Conservation (phyloP, 53 echinoderm and acorn worm genomes). For the Henricia sp. region DNA sequence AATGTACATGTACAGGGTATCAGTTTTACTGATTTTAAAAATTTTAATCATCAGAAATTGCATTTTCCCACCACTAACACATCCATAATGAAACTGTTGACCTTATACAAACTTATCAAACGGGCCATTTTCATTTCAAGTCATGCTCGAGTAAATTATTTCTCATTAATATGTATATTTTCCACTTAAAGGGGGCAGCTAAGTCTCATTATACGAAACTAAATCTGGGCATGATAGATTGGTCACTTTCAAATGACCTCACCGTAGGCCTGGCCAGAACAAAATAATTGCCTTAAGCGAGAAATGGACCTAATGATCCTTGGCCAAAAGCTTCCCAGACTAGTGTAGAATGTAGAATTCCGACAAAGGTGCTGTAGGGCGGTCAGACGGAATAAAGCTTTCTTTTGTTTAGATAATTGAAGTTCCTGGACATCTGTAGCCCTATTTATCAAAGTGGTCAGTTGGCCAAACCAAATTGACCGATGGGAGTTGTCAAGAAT, state of each 20-base stretch:
- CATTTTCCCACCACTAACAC: too few relatives aligned
- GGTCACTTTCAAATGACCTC: conserved; percentile 39
- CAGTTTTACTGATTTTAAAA: too few relatives aligned
- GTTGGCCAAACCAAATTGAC: not conserved
- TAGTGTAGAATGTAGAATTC: not conserved
- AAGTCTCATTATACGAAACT: conserved; percentile 7
- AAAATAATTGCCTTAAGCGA: conserved; percentile 39
- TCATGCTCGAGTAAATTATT: too few relatives aligned
- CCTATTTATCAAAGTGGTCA: too few relatives aligned
- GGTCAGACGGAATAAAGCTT: not conserved
- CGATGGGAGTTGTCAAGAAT: conserved; percentile 2
- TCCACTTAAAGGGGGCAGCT: not conserved
- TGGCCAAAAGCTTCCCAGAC: not conserved
- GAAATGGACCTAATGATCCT: conserved; percentile 23
- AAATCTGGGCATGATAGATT: conserved; percentile 24
- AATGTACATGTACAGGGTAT: too few relatives aligned
- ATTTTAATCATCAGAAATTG: too few relatives aligned
- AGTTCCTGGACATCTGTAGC: too few relatives aligned
- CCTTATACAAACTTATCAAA: too few relatives aligned
- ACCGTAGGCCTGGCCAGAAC: not conserved
- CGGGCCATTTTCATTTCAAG: too few relatives aligned
- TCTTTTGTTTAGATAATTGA: not conserved
- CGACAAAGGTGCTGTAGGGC: not conserved
- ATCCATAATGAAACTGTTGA: too few relatives aligned
- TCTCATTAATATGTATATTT: conserved; percentile 11